Evolutionary conservation across 1,140 invertebrate genomes (phyloP).

Genomic region (Anagrus nilaparvatae): DNA sequence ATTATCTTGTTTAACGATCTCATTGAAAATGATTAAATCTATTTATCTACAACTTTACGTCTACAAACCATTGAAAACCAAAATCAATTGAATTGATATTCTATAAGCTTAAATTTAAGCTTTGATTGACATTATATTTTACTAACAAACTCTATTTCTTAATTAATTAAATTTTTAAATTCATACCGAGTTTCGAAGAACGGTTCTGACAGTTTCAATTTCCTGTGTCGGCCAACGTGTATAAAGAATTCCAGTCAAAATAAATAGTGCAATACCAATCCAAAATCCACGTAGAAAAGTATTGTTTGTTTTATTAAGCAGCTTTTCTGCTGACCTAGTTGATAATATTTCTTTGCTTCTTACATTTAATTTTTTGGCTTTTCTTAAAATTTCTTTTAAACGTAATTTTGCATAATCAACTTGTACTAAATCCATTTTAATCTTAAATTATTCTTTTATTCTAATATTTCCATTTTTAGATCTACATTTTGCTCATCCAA

Average conservation of each 20-base stretch:
- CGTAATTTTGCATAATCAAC: conserved; percentile 30
- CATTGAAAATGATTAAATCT: no score
- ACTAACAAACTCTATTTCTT: background rate
- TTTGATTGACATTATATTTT: no score
- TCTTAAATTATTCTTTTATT: no score
- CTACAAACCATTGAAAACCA: no score
- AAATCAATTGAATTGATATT: no score
- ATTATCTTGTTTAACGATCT: no score
- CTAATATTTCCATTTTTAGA: no score
- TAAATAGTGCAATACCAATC: conserved; percentile 23
- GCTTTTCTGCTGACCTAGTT: conserved; percentile 27
- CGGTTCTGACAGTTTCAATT: conserved; percentile 29
- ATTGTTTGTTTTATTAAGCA: conserved; percentile 27
- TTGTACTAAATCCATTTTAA: conserved; percentile 24
- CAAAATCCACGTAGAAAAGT: conserved; percentile 25
- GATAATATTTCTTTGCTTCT: conserved; percentile 27
- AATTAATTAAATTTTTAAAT: background rate
- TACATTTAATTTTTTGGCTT: conserved; percentile 27
- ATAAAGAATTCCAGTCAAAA: conserved; percentile 26
- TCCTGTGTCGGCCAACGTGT: conserved; percentile 29
- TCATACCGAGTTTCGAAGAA: conserved; percentile 27
- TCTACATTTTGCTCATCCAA: no score
- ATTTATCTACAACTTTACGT: no score
- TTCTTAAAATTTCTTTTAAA: conserved; percentile 27
- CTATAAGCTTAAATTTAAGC: no score